Percentiles rank a stretch among this genome's conserved stretches.
Evolutionary conservation across 2,797 vertebrate species (phyloP).

Genomic region (Harpagifer antarcticus): DNA sequence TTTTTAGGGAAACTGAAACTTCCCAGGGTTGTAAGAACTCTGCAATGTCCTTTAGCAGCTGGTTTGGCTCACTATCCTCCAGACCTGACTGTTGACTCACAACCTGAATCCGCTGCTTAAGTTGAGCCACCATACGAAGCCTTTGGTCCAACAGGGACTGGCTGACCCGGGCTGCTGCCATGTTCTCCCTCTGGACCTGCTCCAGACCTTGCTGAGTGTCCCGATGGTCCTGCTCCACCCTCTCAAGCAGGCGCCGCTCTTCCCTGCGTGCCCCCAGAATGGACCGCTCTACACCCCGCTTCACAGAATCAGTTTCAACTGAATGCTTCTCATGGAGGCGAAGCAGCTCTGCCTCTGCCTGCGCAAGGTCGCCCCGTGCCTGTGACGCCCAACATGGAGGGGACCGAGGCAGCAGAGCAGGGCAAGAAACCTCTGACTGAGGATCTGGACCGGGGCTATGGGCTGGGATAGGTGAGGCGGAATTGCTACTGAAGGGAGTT

Average conservation of each 20-base stretch:
- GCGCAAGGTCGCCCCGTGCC: slow-evolving; percentile 74
- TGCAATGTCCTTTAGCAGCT: slow-evolving; percentile 67
- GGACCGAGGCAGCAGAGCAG: slow-evolving; percentile 36
- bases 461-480: slow-evolving; percentile 52
- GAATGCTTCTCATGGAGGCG: slow-evolving; percentile 68
- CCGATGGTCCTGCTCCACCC: slow-evolving; percentile 84
- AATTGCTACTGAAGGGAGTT: slow-evolving; percentile 59
- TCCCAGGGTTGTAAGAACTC: slow-evolving; percentile 84
- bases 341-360: slow-evolving; percentile 73
- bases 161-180: slow-evolving; percentile 70
- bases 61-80: slow-evolving; percentile 37
- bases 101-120: slow-evolving; percentile 73
- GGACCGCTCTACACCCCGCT: slow-evolving; percentile 76
- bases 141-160: slow-evolving; percentile 77
- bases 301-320: slow-evolving; percentile 69
- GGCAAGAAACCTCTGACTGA: slow-evolving; percentile 44
- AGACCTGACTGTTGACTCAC: slow-evolving; percentile 34
- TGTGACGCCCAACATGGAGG: slow-evolving; percentile 77
- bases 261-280: slow-evolving; percentile 78
- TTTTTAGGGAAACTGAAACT: slow-evolving; percentile 82
- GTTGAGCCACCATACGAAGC: slow-evolving; percentile 68
- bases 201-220: slow-evolving; percentile 80
- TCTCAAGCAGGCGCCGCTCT: slow-evolving; percentile 81
- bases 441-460: slow-evolving; percentile 44
- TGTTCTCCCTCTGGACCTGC: slow-evolving; percentile 81